phyloP scores from a whole-genome alignment of 2,113 vertebrate species.

The Pangasianodon gigas region DNA sequence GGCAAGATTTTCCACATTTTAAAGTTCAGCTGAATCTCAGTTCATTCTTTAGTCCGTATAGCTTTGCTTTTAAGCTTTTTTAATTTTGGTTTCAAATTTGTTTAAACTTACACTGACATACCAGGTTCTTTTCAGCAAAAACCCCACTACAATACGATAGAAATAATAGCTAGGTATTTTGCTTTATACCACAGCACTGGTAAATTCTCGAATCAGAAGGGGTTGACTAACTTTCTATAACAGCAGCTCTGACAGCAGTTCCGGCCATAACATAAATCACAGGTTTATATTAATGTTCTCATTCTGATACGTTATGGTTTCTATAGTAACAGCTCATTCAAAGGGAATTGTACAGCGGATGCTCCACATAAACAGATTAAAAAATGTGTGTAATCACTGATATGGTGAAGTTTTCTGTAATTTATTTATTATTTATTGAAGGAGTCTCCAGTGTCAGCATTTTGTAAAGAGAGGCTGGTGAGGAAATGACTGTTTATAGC shows the following conservation, averaged over 20 bases:
- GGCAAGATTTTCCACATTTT: not conserved
- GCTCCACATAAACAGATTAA: not conserved
- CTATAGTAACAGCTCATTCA: not conserved
- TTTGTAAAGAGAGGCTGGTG: not conserved
- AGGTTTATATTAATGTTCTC: not conserved
- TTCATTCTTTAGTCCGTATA: constrained; percentile 87
- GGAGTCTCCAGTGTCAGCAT: not conserved
- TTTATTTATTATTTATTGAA: not conserved
- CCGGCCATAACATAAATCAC: not conserved
- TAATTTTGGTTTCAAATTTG: not conserved
- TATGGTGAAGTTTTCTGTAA: not conserved
- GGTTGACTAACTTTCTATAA: not conserved
- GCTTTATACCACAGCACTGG: not conserved
- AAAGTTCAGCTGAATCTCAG: constrained; percentile 78
- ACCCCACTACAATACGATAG: not conserved
- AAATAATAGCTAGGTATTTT: not conserved
- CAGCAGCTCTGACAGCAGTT: not conserved
- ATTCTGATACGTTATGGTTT: not conserved
- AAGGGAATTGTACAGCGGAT: not conserved
- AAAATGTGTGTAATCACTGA: not conserved
- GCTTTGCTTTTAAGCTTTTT: constrained; percentile 86
- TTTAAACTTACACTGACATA: not conserved
- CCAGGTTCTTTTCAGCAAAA: not conserved
- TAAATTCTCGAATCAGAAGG: not conserved
- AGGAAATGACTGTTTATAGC: not conserved